phyloP scores from a whole-genome alignment of 2,113 vertebrate genomes.

The Ascaphus truei region DNA sequence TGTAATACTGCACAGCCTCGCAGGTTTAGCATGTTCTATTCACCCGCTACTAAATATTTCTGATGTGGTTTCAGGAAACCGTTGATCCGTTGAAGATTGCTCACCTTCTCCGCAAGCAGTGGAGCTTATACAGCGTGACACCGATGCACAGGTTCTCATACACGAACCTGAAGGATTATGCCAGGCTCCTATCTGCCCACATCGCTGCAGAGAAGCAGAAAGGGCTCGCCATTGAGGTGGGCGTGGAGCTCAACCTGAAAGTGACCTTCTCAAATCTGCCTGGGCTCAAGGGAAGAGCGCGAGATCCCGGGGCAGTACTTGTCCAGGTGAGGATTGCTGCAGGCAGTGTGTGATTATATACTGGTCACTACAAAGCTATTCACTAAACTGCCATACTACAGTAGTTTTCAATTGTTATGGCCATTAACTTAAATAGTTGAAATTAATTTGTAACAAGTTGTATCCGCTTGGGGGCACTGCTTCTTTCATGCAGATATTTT shows the following conservation, averaged over 20 bases:
- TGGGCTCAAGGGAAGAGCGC: slow-evolving; percentile 60
- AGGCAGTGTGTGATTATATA: not conserved
- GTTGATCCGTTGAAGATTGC: slow-evolving; percentile 56
- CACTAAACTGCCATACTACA: too few species aligned
- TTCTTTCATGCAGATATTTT: not conserved
- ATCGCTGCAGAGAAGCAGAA: slow-evolving; percentile 79
- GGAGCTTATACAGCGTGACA: slow-evolving; percentile 84
- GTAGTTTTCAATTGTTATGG: too few species aligned
- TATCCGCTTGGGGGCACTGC: too few species aligned
- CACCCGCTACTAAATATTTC: too few species aligned
- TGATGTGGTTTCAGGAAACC: slow-evolving; percentile 55
- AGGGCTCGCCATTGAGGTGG: slow-evolving; percentile 72
- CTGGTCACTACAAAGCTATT: too few species aligned
- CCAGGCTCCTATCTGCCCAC: slow-evolving; percentile 69
- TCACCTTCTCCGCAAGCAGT: slow-evolving; percentile 71
- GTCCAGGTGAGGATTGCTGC: slow-evolving; percentile 67
- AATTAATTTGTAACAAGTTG: too few species aligned
- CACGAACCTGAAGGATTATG: slow-evolving; percentile 65
- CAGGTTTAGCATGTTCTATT: too few species aligned
- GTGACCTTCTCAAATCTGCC: slow-evolving; percentile 67
- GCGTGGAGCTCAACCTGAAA: slow-evolving; percentile 57
- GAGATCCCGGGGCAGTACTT: slow-evolving; percentile 71
- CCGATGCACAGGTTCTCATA: slow-evolving; percentile 78
- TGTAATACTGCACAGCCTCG: too few species aligned
- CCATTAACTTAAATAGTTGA: too few species aligned